Evolutionary conservation across 2,113 vertebrate genomes (phyloP).

Genomic region (Burhinus bistriatus): DNA sequence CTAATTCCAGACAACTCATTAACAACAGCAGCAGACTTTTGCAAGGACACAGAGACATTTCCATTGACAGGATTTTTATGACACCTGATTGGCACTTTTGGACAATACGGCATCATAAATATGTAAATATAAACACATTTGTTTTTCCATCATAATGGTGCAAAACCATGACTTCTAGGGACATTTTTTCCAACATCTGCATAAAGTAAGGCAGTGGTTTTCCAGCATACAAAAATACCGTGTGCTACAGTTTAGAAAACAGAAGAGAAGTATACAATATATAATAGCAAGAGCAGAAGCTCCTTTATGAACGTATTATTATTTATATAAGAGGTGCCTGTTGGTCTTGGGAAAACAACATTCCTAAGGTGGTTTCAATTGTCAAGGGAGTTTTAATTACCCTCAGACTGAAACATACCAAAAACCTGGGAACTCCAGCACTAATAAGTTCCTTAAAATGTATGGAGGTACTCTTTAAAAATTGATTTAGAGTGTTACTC

Average conservation of each 20-base stretch:
- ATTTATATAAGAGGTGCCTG: neutral
- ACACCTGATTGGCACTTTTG: neutral
- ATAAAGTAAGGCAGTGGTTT: neutral
- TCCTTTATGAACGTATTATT: neutral
- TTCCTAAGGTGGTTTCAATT: neutral
- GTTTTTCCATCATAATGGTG: neutral
- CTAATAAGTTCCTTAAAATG: neutral
- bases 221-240: neutral
- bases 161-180: neutral
- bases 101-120: neutral
- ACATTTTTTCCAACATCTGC: neutral
- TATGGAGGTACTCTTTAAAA: neutral
- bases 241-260: neutral
- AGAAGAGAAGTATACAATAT: neutral
- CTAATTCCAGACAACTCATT: neutral
- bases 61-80: neutral
- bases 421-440: neutral
- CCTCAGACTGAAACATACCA: neutral
- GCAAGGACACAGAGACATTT: neutral
- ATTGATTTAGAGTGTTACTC: neutral
- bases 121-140: neutral
- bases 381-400: neutral
- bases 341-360: neutral
- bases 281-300: neutral
- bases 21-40: neutral